Evolutionary conservation across 2,888 invertebrate genomes (phyloP).

Genomic region (Gymnosoma rotundatum): DNA sequence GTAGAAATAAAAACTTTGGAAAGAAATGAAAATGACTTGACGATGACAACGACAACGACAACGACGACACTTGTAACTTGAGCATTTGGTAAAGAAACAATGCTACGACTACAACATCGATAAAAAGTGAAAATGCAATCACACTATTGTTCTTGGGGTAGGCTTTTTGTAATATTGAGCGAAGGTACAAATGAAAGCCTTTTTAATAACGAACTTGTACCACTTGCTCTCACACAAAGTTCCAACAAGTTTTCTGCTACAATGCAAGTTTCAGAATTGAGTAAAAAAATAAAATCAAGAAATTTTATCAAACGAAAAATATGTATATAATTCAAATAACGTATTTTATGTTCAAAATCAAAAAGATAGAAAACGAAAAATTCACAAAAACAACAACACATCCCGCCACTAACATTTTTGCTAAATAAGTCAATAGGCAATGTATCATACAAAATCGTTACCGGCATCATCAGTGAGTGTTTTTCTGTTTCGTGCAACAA

Average conservation of each 20-base stretch:
- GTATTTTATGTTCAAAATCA: slow-evolving; percentile 55
- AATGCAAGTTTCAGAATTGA: slow-evolving; percentile 66
- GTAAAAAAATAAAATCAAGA: slow-evolving; percentile 51
- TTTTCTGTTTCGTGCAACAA: neutral
- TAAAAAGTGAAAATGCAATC: slow-evolving; percentile 52
- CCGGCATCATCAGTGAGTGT: slow-evolving; percentile 37
- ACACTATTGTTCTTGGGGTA: slow-evolving; percentile 20
- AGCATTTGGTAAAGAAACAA: slow-evolving; percentile 61
- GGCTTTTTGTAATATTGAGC: slow-evolving; percentile 25
- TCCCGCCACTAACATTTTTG: slow-evolving; percentile 33
- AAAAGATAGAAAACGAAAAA: slow-evolving; percentile 5
- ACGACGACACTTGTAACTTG: slow-evolving; percentile 68
- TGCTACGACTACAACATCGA: neutral
- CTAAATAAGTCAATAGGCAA: slow-evolving; percentile 57
- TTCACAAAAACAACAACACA: slow-evolving; percentile 6
- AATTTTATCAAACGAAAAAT: slow-evolving; percentile 18
- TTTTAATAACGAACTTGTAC: slow-evolving; percentile 40
- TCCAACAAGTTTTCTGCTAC: slow-evolving; percentile 36
- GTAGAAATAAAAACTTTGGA: slow-evolving; percentile 24
- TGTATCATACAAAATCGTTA: slow-evolving; percentile 24
- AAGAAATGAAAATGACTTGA: slow-evolving; percentile 61
- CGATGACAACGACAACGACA: too few relatives aligned
- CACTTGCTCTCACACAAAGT: neutral
- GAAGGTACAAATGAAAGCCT: slow-evolving; percentile 21
- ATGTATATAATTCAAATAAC: slow-evolving; percentile 62